phyloP scores from a whole-genome alignment of 2,888 invertebrate genomes.

The Harpalus rufipes region DNA sequence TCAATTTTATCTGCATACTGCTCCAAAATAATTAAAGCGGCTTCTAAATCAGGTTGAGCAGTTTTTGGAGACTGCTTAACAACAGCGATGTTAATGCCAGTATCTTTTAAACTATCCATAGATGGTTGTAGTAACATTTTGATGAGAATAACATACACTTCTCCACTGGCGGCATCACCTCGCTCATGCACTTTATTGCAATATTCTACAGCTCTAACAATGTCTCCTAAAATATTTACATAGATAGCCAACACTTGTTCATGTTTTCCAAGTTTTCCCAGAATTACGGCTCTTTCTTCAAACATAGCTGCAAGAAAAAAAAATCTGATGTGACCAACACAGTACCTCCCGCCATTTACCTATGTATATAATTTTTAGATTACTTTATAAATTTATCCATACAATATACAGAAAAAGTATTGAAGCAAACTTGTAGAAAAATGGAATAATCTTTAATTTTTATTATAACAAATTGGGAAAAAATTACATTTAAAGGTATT shows the following conservation, averaged over 20 bases:
- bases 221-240: conserved; percentile 91
- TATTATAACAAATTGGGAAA: no score
- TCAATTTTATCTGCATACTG: conserved; percentile 92
- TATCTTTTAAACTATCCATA: conserved; percentile 72
- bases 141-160: conserved; percentile 75
- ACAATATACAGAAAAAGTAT: no score
- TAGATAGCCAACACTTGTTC: conserved; percentile 96
- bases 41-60: conserved; percentile 86
- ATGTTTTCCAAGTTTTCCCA: conserved; percentile 94
- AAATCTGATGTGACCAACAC: no score
- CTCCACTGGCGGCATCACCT: conserved; percentile 67
- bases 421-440: no score
- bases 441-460: no score
- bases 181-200: conserved; percentile 85
- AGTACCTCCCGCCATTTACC: no score
- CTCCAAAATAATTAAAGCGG: conserved; percentile 89
- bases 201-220: conserved; percentile 90
- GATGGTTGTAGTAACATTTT: conserved; percentile 75
- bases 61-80: conserved; percentile 80
- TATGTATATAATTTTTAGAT: no score
- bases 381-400: no score
- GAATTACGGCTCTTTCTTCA: conserved; percentile 96
- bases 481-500: no score
- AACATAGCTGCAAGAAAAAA: conserved; percentile 80
- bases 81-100: conserved; percentile 69